Percentiles rank a stretch among this genome's conserved stretches.
Evolutionary conservation across 2,797 vertebrate genomes (phyloP).

Genomic region (Hirundo rustica): DNA sequence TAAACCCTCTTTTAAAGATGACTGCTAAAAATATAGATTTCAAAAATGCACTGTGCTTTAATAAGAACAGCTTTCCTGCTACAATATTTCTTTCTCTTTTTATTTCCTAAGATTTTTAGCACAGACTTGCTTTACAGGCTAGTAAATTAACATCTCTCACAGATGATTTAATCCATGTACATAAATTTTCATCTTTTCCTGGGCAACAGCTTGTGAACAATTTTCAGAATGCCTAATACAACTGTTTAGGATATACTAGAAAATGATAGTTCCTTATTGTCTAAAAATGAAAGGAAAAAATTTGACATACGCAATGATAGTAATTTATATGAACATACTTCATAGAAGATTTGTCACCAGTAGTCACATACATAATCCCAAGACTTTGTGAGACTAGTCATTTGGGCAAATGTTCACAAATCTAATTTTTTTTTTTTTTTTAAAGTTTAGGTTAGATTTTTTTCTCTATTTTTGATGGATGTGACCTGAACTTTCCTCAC

Average conservation of each 20-base stretch:
- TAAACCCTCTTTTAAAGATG: neutral
- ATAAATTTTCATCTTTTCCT: slow-evolving; percentile 12
- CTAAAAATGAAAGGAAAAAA: neutral
- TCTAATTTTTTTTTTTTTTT: neutral
- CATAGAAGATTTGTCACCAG: neutral
- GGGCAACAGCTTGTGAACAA: neutral
- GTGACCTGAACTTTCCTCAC: neutral
- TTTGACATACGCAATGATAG: neutral
- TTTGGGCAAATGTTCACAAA: neutral
- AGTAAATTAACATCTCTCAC: neutral
- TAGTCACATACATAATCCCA: neutral
- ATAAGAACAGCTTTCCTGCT: neutral
- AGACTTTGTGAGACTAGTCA: neutral
- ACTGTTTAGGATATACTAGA: neutral
- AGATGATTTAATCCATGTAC: neutral
- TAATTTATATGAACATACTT: neutral
- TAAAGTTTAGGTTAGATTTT: neutral
- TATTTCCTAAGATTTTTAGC: neutral
- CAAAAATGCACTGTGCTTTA: neutral
- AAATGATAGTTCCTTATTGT: neutral
- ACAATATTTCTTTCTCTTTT: neutral
- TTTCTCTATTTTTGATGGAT: neutral
- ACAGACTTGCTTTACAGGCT: neutral
- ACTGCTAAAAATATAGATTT: neutral
- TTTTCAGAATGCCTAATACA: slow-evolving; percentile 3